These are phyloP conservation scores for Drosophila guanche DNA, from an alignment of 1,140 invertebrate species.

Conservation along the genomic window DNA sequence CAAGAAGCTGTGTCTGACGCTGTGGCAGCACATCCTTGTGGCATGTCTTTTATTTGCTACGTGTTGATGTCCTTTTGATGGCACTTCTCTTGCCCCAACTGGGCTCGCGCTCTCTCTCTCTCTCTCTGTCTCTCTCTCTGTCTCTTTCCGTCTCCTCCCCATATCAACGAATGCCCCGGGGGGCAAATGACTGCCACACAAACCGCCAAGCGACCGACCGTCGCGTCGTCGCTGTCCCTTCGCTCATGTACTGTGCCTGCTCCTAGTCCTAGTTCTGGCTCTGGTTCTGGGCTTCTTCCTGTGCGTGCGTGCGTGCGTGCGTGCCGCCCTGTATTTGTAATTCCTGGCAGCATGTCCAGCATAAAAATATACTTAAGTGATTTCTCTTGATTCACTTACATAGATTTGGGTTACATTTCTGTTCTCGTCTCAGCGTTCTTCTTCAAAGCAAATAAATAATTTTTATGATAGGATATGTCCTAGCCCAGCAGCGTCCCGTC, in stretches of 20 bases:
- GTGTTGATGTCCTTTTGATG: conserved; percentile 82
- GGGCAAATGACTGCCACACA: conserved; percentile 68
- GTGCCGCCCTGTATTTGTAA: conserved; percentile 76
- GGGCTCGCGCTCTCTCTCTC: conserved; percentile 3
- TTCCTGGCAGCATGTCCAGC: conserved; percentile 80
- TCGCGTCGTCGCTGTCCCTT: conserved; percentile 16
- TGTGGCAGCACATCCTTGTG: conserved; percentile 71
- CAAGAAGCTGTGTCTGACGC: conserved; percentile 22
- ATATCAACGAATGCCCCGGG: conserved; percentile 45
- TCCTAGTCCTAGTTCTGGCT: conserved; percentile 5
- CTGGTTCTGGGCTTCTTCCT: conserved; percentile 17
- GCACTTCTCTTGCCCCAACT: conserved; percentile 51
- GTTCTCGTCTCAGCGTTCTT: conserved; percentile 48
- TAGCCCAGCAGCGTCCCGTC: neutral
- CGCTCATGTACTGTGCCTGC: conserved; percentile 9
- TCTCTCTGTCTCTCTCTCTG: neutral
- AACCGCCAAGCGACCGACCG: conserved; percentile 58
- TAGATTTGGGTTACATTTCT: conserved; percentile 81
- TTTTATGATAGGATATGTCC: conserved; percentile 64
- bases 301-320: conserved; percentile 70
- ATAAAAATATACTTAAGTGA: conserved; percentile 82
- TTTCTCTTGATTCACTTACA: conserved; percentile 82
- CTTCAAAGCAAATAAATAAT: conserved; percentile 78
- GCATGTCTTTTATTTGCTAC: conserved; percentile 82
- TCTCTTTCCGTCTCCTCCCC: conserved; percentile 27